Conservation (phyloP, 2,797 vertebrate species). For the Hylomyscus alleni region DNA sequence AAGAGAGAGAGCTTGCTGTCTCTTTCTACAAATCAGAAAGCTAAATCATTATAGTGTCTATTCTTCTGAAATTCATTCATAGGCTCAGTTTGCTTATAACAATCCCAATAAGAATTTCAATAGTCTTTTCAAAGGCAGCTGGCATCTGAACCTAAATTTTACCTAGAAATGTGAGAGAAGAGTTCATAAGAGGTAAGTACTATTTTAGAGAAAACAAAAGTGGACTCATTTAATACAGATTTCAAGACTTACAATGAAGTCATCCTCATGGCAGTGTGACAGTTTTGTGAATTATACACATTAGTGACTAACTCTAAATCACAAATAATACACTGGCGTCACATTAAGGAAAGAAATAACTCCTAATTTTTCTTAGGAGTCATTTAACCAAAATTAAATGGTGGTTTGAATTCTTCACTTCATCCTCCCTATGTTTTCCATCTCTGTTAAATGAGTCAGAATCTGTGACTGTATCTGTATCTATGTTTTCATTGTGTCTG, state of each 20-base stretch:
- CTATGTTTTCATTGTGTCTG: not conserved
- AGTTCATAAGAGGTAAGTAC: not conserved
- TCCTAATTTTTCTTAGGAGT: not conserved
- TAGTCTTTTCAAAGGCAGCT: not conserved
- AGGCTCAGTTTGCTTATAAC: not conserved
- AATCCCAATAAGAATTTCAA: not conserved
- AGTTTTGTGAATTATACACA: not conserved
- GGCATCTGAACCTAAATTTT: not conserved
- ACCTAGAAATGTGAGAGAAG: not conserved
- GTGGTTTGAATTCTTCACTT: not conserved
- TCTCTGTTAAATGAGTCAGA: not conserved
- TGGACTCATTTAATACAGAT: not conserved
- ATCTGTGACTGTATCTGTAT: not conserved
- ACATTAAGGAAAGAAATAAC: not conserved
- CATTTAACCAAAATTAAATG: not conserved
- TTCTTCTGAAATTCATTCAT: constrained; percentile 19
- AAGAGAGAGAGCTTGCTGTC: no score
- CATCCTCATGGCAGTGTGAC: not conserved
- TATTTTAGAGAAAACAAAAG: constrained; percentile 11
- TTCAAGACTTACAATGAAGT: not conserved
- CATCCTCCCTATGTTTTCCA: not conserved
- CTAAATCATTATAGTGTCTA: not conserved
- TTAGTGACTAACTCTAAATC: not conserved
- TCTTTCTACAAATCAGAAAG: not conserved
- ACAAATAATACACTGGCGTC: not conserved